A percentile compares a stretch with the other conserved stretches of the same genome.
Conservation (phyloP, 2,888 invertebrate species). For the Oxytorus armatus region DNA sequence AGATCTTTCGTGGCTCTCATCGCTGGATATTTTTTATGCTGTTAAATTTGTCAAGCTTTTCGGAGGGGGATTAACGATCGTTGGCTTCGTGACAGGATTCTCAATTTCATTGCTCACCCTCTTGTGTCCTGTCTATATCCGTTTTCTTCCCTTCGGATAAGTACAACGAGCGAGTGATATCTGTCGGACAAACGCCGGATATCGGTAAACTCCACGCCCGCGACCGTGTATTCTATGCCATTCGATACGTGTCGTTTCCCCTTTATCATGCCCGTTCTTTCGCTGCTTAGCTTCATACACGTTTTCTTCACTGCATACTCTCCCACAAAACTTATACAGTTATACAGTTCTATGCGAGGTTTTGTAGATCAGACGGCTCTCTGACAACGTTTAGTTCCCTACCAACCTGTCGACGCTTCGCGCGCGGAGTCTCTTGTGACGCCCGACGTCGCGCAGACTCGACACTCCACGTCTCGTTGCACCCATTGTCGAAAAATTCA, state of each 20-base stretch:
- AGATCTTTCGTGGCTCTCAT: neutral
- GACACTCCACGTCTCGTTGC: constrained; percentile 65
- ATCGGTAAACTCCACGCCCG: constrained; percentile 68
- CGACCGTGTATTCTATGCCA: constrained; percentile 51
- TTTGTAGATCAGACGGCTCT: constrained; percentile 8
- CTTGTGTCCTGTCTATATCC: neutral
- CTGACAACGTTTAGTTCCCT: constrained; percentile 38
- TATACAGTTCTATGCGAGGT: neutral
- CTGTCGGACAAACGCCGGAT: constrained; percentile 62
- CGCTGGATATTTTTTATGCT: neutral
- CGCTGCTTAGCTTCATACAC: constrained; percentile 52
- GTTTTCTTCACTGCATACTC: constrained; percentile 60
- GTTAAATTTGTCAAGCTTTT: constrained; percentile 2
- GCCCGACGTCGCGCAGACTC: constrained; percentile 39
- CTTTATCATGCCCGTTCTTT: constrained; percentile 60
- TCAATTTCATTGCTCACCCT: constrained; percentile 19
- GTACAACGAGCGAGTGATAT: constrained; percentile 17
- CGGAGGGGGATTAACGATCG: neutral
- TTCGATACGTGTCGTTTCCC: constrained; percentile 73
- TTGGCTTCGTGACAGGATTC: constrained; percentile 4
- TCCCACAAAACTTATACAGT: neutral
- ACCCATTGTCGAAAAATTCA: constrained; percentile 61
- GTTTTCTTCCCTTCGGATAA: constrained; percentile 13
- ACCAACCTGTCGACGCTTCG: constrained; percentile 23
- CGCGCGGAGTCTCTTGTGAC: constrained; percentile 32